A percentile compares a stretch with the other conserved stretches of the same genome.
phyloP scores from a whole-genome alignment of 2,113 vertebrate genomes.

The Callithrix jacchus region DNA sequence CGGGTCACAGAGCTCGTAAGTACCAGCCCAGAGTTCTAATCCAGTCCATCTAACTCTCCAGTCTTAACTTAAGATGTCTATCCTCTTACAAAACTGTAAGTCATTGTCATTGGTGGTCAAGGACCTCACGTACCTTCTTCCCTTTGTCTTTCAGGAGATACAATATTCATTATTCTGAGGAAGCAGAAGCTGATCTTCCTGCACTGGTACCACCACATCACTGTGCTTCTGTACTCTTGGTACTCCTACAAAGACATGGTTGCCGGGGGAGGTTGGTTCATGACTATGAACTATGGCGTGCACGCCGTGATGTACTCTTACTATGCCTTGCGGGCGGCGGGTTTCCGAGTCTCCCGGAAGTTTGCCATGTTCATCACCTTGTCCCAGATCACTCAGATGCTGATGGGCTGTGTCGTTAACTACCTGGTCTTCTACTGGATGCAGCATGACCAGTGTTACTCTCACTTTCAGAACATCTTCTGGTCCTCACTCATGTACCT shows the following conservation, averaged over 20 bases:
- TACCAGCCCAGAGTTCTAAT: not conserved
- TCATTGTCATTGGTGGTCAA: fast-evolving
- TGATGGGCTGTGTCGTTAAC: constrained; percentile 97
- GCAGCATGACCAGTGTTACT: constrained; percentile 97
- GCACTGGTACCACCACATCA: constrained; percentile 99
- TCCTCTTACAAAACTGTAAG: fast-evolving
- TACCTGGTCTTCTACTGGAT: constrained; percentile 99
- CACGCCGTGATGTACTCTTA: constrained; percentile 99
- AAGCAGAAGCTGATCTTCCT: constrained; percentile 99
- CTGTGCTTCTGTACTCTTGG: constrained; percentile 99
- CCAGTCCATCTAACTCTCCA: too few relatives aligned
- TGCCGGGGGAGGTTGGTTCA: constrained; percentile 98
- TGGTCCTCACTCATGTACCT: constrained; percentile 99
- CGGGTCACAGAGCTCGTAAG: not conserved
- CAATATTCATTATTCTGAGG: constrained; percentile 97
- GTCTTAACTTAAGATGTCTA: fast-evolving
- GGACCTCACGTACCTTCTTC: not conserved
- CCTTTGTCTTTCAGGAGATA: constrained; percentile 90
- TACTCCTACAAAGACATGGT: constrained; percentile 99
- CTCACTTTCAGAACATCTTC: constrained; percentile 97
- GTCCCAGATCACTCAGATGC: constrained; percentile 99
- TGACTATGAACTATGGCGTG: constrained; percentile 99
- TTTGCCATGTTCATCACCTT: constrained; percentile 99
- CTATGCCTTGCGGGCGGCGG: constrained; percentile 95
- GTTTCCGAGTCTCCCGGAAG: constrained; percentile 96